Base-by-base conservation (phyloP, 2,888 invertebrate genomes). In the Notodonta ziczac region DNA sequence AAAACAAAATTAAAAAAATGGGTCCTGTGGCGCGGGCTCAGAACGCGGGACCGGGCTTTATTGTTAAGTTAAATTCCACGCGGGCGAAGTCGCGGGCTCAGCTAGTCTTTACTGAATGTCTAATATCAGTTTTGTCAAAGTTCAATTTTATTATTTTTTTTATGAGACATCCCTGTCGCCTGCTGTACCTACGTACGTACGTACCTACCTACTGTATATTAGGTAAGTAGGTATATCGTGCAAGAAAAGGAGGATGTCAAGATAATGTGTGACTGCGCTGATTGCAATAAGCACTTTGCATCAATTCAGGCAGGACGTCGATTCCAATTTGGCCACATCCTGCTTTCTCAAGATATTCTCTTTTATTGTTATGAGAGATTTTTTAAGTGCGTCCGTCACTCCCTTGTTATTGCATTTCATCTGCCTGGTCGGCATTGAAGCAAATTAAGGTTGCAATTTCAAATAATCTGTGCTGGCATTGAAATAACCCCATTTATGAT, bases 241-340 rank as follows among this genome's bases (percentile, higher is more conserved):
- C 59, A 82, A 84, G 83, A 87, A 89, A 87, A 85, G 24, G 84
- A 88, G 86, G 88, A 87, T 86, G 86, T 76, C 75, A 83, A 74
- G 83, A 89, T 89, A 86, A 87, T 86, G 81, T 80, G 84, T 82
- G 84, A 82, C 82, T 81, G 86, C 35, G 35, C 82, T 90, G 89
- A 91, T 91, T 91, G 89, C 88, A 90, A 88, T 87, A 87, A 87
- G 88, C 88, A 89, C 87, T 86, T 86, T 87, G 84, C 86, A 84
- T 86, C 86, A 90, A 89, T 89, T 90, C 82, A 89, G 77, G 77
- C 83, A 84, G 85, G 83, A 87, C 87, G 91, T 89, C 91, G 89
- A 89, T 89, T 88, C 89, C 89, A 93, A 92, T 92, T 92, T 88
- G 88, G 87, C 82, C 81, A 83, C 91, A 91, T 93, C 93, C 91